These are phyloP conservation scores for Cydia fagiglandana DNA, from an alignment of 1,140 invertebrate species.

Conservation along the genomic window DNA sequence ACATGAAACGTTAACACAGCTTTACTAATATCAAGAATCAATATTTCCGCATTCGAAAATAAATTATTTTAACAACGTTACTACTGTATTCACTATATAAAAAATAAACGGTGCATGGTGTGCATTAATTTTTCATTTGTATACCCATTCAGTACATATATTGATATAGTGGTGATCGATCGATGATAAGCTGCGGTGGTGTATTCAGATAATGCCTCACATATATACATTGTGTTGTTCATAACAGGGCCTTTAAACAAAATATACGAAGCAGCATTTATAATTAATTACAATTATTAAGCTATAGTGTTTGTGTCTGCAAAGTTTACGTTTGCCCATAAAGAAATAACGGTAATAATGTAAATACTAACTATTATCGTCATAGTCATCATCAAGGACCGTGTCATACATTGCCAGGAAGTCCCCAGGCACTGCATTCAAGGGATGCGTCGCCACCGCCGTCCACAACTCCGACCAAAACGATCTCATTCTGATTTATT, in stretches of 20 bases:
- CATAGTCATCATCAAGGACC: constrained; percentile 46
- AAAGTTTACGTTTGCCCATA: too few relatives aligned
- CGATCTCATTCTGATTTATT: constrained; percentile 50
- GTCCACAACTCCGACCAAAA: constrained; percentile 67
- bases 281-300: neutral
- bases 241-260: neutral
- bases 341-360: neutral
- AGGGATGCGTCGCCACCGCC: constrained; percentile 66
- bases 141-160: neutral
- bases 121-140: too few relatives aligned
- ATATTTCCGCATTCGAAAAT: too few relatives aligned
- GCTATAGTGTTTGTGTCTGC: too few relatives aligned
- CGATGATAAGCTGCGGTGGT: neutral
- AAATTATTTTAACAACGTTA: too few relatives aligned
- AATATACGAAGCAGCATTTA: neutral
- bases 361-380: constrained; percentile 44
- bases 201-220: constrained; percentile 4
- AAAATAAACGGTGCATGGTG: too few relatives aligned
- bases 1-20: too few relatives aligned
- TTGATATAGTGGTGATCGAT: neutral
- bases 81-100: too few relatives aligned
- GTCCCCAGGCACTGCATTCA: constrained; percentile 60
- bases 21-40: too few relatives aligned
- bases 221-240: neutral
- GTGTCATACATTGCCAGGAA: constrained; percentile 58